Evolutionary conservation across 2,888 invertebrate genomes (phyloP).

Genomic region (Drosophila birchii): DNA sequence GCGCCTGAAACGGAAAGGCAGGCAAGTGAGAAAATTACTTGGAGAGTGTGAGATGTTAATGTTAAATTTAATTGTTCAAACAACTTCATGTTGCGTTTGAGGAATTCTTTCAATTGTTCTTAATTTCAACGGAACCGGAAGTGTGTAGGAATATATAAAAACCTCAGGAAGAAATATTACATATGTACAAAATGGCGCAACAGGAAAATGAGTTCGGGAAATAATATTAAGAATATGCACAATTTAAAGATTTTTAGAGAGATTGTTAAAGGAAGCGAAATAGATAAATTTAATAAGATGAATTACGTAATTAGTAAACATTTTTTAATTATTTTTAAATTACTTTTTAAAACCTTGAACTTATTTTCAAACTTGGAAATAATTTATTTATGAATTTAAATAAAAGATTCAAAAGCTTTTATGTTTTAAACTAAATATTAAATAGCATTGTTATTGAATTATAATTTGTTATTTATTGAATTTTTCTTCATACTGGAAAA

Average conservation of each 20-base stretch:
- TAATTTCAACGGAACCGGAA: no score
- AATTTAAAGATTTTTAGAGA: not conserved
- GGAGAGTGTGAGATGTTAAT: constrained; percentile 16
- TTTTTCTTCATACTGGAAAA: not conserved
- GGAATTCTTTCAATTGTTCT: constrained; percentile 25
- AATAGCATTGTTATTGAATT: no score
- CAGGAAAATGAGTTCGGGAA: not conserved
- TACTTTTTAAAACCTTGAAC: no score
- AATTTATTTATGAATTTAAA: no score
- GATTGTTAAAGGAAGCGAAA: not conserved
- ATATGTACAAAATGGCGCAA: not conserved
- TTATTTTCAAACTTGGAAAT: no score
- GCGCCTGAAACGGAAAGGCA: not conserved
- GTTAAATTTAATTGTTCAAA: constrained; percentile 18
- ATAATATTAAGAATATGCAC: not conserved
- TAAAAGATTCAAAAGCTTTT: no score
- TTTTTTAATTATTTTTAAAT: no score
- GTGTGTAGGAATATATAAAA: not conserved
- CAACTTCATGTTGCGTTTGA: constrained; percentile 10
- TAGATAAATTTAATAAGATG: no score
- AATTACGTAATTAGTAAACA: not conserved
- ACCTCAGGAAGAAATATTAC: not conserved
- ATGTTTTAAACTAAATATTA: no score
- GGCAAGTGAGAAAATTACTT: constrained; percentile 8
- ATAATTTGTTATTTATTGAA: not conserved